Percentiles rank a stretch among this genome's conserved stretches.
phyloP scores from a whole-genome alignment of 2,113 vertebrate genomes.

The Baryphthengus martii region DNA sequence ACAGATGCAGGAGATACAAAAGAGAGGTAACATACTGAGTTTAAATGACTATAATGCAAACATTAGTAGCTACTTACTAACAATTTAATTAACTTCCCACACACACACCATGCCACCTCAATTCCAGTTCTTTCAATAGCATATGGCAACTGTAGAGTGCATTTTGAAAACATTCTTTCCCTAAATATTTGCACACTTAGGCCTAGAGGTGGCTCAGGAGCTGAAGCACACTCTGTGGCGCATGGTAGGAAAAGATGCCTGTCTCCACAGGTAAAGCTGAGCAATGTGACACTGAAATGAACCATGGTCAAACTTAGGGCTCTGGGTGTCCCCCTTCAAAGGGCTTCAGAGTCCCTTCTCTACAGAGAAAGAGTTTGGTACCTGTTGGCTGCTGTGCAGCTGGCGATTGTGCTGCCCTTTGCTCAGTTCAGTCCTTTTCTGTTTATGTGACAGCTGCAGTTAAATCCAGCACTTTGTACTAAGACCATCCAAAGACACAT shows the following conservation, averaged over 20 bases:
- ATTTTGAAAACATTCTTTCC: neutral
- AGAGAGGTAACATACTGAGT: conserved; percentile 1
- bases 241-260: neutral
- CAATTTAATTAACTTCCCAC: conserved; percentile 31
- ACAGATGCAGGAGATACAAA: conserved; percentile 48
- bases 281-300: neutral
- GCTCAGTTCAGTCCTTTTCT: neutral
- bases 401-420: neutral
- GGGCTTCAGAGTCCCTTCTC: neutral
- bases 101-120: neutral
- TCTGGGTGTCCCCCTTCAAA: neutral
- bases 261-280: neutral
- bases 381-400: neutral
- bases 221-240: neutral
- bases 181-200: neutral
- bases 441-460: neutral
- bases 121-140: neutral
- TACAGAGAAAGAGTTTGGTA: neutral
- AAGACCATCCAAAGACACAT: neutral
- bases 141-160: neutral
- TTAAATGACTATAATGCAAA: conserved; percentile 30
- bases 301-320: neutral
- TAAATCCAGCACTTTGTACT: too few species aligned
- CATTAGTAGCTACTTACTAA: conserved; percentile 30
- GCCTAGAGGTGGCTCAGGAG: neutral